Base-by-base conservation (phyloP, 2,797 vertebrate species). In the Iguana delicatissima region DNA sequence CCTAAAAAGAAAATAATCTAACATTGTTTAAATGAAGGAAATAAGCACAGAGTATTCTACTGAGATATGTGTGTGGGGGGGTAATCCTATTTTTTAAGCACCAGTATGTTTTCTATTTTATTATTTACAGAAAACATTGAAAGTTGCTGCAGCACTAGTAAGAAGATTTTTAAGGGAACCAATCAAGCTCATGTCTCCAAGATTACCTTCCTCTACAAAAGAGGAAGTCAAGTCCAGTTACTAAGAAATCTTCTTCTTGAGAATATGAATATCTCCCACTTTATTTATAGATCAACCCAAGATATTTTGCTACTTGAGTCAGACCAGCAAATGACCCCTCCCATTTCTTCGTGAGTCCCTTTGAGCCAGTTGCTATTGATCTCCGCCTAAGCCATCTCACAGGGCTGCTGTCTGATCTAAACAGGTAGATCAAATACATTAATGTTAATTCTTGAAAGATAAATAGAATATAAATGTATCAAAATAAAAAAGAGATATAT, bases 81-180 rank as follows among this genome's bases (percentile, higher is more conserved):
- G 59, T 22, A 67, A 26, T 26, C n/a, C 57, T 59, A 10, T 35
- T 62, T 46, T 6, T 42, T 72, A 46, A 72, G 8, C 18, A 35
- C 26, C 18, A 24, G 20, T 69, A n/a, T 85, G 7, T 72, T 85
- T 72, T 74, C 18, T 50, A 55, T n/a, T 59, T 59, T 88, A 77
- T 22, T 50, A 24, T 26, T 86, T 84, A 82, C 4, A 32, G 35
- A 82, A 42, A 22, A 52, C 64, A 20, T 52, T 67, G 35, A 20
- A 90, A 91, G 85, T 29, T 88, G 5, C 0, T 3, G 72, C 32
- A 82, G 79, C 38, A 46, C 18, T n/a, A 74, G 57, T 29, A 22
- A 32, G 10, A 12, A 91, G 77, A 91, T 92, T 4, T 32, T 88
- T 35, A 29, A 88, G 6, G 35, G 32, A 59, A 64, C 14, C 42